Evolutionary conservation across 2,113 vertebrate genomes (phyloP), one percentile per base, ranked within the genome.

Genomic region (Cariama cristata): DNA sequence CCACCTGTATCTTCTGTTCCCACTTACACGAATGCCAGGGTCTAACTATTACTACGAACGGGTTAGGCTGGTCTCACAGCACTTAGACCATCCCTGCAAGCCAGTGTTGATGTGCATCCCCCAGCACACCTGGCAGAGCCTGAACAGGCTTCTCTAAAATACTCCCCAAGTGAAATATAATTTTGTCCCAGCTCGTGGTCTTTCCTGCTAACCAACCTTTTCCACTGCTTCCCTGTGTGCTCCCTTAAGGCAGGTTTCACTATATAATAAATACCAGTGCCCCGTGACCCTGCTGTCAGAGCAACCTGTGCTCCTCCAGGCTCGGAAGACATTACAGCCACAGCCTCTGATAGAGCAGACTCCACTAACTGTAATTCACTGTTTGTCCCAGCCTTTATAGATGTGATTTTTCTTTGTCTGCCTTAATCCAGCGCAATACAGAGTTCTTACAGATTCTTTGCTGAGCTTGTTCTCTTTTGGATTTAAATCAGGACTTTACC

Each of bases 401-500:
- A 42, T 74, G 66, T 22, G 63, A 83, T 92, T 92, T 88, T 91
- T 77, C 68, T 89, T 89, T 93, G 59, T 77, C 80, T 60, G 38
- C 66, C 86, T 92, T 79, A 86, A 95, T 75, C 60, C 64, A 84
- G 22, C 1, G 2, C 27, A 92, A 80, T 33, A 35, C 7, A 63
- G 59, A 84, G 30, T 35, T 67, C 64, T 86, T 81, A 74, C 22
- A 94, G 26, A 63, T 71, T 63, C 20, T 75, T 74, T 92, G 20
- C 60, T 72, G 33, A 86, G 44, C 30, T 72, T 52, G 19, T 67
- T 92, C 79, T 74, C 38, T 47, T 86, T 77, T 72, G 68, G 64
- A 89, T 94, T 97, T 75, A 79, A 95, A 86, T 53, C 35, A 53
- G 49, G 79, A 88, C 59, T 84, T 91, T 80, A 84, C 21, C 52